A percentile compares a stretch with the other conserved stretches of the same genome.
phyloP scores from a whole-genome alignment of 2,888 invertebrate genomes.

The Polyommatus icarus region DNA sequence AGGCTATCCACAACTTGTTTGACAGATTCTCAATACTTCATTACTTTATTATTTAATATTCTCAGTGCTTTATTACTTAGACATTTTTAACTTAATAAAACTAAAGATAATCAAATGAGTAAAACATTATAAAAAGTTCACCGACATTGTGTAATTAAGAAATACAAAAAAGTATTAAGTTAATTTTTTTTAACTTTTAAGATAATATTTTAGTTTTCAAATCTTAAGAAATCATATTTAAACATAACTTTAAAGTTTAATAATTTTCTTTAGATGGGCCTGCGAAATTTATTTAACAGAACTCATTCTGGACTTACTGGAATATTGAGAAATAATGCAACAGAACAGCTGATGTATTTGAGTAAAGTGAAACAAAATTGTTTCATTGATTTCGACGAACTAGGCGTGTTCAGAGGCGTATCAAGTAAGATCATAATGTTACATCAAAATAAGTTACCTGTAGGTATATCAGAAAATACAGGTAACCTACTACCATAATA shows the following conservation, averaged over 20 bases:
- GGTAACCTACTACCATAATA: too few species aligned
- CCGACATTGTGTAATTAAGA: too few species aligned
- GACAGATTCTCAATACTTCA: too few species aligned
- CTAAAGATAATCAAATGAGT: too few species aligned
- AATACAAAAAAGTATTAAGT: background rate
- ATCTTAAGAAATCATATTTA: background rate
- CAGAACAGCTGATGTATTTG: conserved; percentile 46
- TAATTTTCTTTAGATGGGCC: conserved; percentile 49
- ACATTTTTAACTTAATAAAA: too few species aligned
- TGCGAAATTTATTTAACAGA: conserved; percentile 49
- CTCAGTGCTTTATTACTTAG: too few species aligned
- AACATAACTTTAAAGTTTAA: background rate
- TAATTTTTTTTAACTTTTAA: background rate
- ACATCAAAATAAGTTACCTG: background rate
- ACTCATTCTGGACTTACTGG: conserved; percentile 46
- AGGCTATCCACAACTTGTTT: too few species aligned
- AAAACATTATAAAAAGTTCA: too few species aligned
- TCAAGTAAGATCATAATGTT: background rate
- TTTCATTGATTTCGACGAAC: conserved; percentile 58
- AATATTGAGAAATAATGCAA: conserved; percentile 45
- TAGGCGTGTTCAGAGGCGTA: conserved; percentile 45
- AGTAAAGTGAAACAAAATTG: conserved; percentile 57
- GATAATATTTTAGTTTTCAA: too few species aligned
- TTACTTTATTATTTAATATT: too few species aligned
- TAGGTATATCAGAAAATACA: too few species aligned